Base-by-base conservation (phyloP, 2,797 vertebrate genomes). In the Taeniopygia guttata region DNA sequence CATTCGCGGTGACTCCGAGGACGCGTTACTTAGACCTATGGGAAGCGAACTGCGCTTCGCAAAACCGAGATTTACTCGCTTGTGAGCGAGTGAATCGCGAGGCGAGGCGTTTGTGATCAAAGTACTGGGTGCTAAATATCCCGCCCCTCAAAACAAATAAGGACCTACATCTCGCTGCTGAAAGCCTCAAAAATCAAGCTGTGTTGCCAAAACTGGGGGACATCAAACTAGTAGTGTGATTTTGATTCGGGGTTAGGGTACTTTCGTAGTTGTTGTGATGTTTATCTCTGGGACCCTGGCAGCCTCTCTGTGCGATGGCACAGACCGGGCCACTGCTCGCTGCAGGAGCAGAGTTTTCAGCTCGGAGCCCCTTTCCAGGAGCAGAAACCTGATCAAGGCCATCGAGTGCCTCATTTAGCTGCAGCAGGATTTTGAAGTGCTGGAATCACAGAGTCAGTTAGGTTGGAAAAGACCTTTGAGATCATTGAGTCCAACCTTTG, bases 31-130 rank as follows among this genome's bases (percentile, higher is more conserved):
- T 3, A 2, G 11, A 17, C 20, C 40, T 59, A 13, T 48, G 25
- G 48, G 34, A 49, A 81, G 17, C 13, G 12, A 64, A 55, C 16
- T 32, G 45, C 8, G 0, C 34, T 86, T 45, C 43, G 14, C 40
- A 62, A 73, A 82, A 8, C 19, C 30, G 18, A n/a, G 17, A 7
- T 59, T 49, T 34, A 26, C 32, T 22, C 21, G 36, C 36, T 38
- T 38, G 36, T 38, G 36, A 38, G 36, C 36, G 36, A 38, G 36
- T 38, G 36, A 38, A 38, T 38, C 36, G 38, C 36, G 36, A 38
- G 36, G 36, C 36, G 36, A 3, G 30, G 13, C 0, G 0, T 12
- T 0, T 16, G 18, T 10, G 16, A n/a, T 29, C 42, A 7, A 76
- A 75, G 27, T n/a, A 3, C 8, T 19, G 11, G 13, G 20, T 16